Percentiles rank a stretch among this genome's conserved stretches.
Conservation (phyloP, 2,113 vertebrate genomes). For the Choloepus hoffmanni region DNA sequence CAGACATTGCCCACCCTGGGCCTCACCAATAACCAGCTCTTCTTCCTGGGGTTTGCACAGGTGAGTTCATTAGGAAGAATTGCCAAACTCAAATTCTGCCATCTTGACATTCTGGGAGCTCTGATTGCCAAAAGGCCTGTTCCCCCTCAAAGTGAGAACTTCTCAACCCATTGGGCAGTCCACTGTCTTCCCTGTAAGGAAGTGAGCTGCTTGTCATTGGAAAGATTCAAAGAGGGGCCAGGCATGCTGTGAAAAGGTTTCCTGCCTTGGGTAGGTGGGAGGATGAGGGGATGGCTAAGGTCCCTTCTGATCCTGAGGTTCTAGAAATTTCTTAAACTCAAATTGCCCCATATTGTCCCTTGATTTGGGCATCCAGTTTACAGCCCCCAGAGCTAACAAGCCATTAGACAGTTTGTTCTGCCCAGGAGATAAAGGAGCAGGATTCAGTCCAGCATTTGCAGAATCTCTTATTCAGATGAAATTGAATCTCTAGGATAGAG, state of each 20-base stretch:
- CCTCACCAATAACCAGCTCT: constrained; percentile 96
- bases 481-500: background rate
- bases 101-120: background rate
- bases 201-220: background rate
- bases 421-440: background rate
- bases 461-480: background rate
- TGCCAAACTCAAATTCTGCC: background rate
- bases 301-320: background rate
- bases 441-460: background rate
- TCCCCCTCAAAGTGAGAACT: background rate
- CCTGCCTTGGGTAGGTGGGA: background rate
- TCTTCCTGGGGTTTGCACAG: constrained; percentile 98
- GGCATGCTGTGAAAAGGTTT: no score
- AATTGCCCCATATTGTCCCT: background rate
- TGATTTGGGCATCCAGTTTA: background rate
- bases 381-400: background rate
- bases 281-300: background rate
- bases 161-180: background rate
- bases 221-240: background rate
- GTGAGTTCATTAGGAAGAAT: constrained; percentile 84
- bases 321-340: constrained; percentile 22
- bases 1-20: constrained; percentile 91
- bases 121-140: background rate
- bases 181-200: no score
- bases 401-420: background rate